These are phyloP conservation scores for Phorcus lineatus DNA, from an alignment of 2,888 invertebrate genomes.

Conservation along the genomic window DNA sequence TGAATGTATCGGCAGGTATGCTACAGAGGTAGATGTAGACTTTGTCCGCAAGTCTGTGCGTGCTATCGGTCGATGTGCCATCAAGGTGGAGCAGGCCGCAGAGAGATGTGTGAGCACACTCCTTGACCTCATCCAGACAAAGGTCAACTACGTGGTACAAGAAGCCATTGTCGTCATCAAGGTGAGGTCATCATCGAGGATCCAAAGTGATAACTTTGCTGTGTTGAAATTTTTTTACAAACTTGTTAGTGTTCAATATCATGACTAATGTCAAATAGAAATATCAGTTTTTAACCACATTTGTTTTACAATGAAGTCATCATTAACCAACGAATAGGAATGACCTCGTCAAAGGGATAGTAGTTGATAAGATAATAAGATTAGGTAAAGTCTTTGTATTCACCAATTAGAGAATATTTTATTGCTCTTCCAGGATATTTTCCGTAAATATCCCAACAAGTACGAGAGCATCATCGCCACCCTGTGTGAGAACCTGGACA, in stretches of 20 bases:
- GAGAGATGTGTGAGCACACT: conserved; percentile 98
- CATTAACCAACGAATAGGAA: too few species aligned
- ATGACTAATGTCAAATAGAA: too few species aligned
- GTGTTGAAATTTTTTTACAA: too few species aligned
- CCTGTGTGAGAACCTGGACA: conserved; percentile 98
- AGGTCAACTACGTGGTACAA: conserved; percentile 99
- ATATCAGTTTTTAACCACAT: too few species aligned
- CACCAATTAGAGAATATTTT: too few species aligned
- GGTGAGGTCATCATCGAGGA: conserved; percentile 54
- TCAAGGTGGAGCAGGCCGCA: conserved; percentile 97
- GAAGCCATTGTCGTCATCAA: conserved; percentile 99
- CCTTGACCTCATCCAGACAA: conserved; percentile 98
- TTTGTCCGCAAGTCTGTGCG: conserved; percentile 99
- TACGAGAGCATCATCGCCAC: conserved; percentile 99
- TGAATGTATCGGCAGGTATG: conserved; percentile 80
- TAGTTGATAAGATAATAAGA: too few species aligned
- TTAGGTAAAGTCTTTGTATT: too few species aligned
- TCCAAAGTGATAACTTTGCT: too few species aligned
- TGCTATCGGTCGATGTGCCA: conserved; percentile 98
- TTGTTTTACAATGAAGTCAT: too few species aligned
- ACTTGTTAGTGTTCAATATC: too few species aligned
- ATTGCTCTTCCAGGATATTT: conserved; percentile 75
- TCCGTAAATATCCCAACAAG: conserved; percentile 95
- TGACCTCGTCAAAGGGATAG: too few species aligned
- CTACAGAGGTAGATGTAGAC: conserved; percentile 99